Conservation (phyloP, 1,140 invertebrate species). For the Papilio machaon region DNA sequence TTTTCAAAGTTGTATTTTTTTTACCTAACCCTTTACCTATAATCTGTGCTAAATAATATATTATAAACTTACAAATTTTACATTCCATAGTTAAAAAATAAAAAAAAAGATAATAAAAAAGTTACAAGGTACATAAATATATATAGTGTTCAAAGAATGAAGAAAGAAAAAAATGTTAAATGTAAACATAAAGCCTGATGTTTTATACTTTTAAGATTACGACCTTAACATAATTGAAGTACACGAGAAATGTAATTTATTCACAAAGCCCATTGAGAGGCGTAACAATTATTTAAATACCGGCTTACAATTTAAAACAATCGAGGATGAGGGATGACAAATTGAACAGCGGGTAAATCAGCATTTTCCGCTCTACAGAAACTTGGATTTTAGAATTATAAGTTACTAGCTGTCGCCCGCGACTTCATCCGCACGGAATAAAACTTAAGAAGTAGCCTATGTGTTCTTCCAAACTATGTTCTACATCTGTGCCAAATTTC, state of each 20-base stretch:
- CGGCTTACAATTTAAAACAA: slow-evolving; percentile 28
- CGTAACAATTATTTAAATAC: slow-evolving; percentile 25
- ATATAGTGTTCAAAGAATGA: neutral
- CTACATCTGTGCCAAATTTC: too few species aligned
- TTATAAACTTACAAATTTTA: too few species aligned
- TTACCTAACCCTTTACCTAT: too few species aligned
- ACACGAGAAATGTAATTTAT: slow-evolving; percentile 24
- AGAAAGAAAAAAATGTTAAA: neutral
- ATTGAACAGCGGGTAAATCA: slow-evolving; percentile 8
- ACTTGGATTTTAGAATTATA: neutral
- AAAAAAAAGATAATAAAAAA: too few species aligned
- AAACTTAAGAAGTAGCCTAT: too few species aligned
- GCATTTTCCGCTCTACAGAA: neutral
- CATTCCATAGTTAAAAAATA: too few species aligned
- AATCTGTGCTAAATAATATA: too few species aligned
- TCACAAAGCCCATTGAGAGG: slow-evolving; percentile 18
- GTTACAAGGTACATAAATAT: neutral
- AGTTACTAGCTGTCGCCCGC: neutral
- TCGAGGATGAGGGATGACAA: slow-evolving; percentile 15
- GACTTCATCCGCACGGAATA: too few species aligned
- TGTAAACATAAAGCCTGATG: neutral
- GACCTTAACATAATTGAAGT: neutral
- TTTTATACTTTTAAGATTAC: slow-evolving; percentile 5
- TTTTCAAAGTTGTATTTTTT: too few species aligned
- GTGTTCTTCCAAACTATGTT: too few species aligned